phyloP scores from a whole-genome alignment of 2,888 invertebrate genomes.

The Blera fallax region DNA sequence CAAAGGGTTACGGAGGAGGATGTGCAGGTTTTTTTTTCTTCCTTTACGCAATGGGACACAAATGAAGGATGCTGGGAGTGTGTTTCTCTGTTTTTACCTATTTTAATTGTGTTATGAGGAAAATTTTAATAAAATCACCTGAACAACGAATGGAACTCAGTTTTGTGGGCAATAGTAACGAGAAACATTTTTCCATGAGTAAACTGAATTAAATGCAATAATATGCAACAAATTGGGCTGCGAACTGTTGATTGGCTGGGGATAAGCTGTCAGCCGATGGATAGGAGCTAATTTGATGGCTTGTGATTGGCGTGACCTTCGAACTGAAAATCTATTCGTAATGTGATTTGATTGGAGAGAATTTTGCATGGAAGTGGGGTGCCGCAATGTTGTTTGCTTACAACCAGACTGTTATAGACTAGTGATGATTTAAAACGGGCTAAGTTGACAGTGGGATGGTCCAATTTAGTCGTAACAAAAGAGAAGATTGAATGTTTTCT shows the following conservation, averaged over 20 bases:
- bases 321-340: no score
- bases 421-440: no score
- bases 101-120: slow-evolving; percentile 32
- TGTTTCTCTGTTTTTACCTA: not conserved
- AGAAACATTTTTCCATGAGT: not conserved
- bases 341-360: no score
- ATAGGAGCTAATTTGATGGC: not conserved
- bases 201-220: slow-evolving; percentile 1
- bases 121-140: slow-evolving; percentile 25
- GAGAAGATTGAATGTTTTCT: no score
- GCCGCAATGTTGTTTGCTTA: no score
- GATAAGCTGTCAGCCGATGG: not conserved
- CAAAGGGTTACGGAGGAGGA: not conserved
- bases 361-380: no score
- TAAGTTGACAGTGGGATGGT: no score
- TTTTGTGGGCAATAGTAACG: not conserved
- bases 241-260: slow-evolving; percentile 10
- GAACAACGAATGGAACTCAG: not conserved
- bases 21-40: not conserved
- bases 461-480: no score
- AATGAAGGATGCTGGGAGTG: not conserved
- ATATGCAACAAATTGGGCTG: not conserved
- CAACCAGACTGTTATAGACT: no score
- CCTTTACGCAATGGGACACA: not conserved
- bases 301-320: not conserved